Conservation (phyloP, 2,888 invertebrate species). For the Protophormia terraenovae region DNA sequence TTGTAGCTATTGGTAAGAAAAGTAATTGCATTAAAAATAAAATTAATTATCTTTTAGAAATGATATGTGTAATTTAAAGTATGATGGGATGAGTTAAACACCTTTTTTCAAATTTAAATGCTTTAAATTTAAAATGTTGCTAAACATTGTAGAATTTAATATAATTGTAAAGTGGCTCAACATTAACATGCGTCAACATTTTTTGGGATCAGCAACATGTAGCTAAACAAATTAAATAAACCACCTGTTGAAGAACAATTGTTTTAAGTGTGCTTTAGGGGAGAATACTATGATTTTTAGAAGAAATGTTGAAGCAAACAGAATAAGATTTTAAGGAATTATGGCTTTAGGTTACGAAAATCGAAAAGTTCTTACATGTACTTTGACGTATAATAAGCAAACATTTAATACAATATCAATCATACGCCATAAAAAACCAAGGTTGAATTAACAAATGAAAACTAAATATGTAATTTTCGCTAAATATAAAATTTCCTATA, state of each 20-base stretch:
- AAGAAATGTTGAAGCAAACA: neutral
- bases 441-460: too few species aligned
- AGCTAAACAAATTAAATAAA: neutral
- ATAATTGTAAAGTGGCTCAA: neutral
- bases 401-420: too few species aligned
- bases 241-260: conserved; percentile 45
- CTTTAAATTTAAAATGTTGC: neutral
- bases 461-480: too few species aligned
- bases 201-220: conserved; percentile 31
- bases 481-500: too few species aligned
- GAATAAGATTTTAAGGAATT: too few species aligned
- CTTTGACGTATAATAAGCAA: too few species aligned
- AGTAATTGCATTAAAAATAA: conserved; percentile 13
- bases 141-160: neutral
- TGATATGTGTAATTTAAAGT: neutral
- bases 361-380: too few species aligned
- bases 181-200: conserved; percentile 57
- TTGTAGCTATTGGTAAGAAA: neutral
- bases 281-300: neutral
- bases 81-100: neutral
- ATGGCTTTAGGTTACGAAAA: neutral
- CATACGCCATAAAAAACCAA: neutral
- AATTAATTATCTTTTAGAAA: neutral
- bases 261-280: neutral
- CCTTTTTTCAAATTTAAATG: too few species aligned